Percentiles rank a stretch among this genome's conserved stretches.
Evolutionary conservation across 1,140 invertebrate species (phyloP).

Genomic region (Eupeodes corollae): DNA sequence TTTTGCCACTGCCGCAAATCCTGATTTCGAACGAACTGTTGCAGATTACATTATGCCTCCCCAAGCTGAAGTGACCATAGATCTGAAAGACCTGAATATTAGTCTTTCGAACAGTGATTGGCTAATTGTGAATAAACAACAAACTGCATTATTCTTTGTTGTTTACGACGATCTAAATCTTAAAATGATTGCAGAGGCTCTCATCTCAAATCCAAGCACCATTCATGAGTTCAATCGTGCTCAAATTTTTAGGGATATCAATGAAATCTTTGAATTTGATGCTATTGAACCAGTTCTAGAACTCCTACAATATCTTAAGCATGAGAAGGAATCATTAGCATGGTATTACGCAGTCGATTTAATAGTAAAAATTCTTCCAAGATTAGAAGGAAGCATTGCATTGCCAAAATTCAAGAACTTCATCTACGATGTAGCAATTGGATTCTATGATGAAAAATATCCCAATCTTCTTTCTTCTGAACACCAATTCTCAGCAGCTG

Average conservation of each 20-base stretch:
- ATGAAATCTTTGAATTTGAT: conserved; percentile 27
- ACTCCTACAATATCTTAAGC: conserved; percentile 43
- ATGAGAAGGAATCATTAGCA: conserved; percentile 43
- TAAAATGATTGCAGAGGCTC: conserved; percentile 40
- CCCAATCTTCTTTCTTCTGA: too few species aligned
- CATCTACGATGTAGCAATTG: too few species aligned
- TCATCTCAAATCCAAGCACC: conserved; percentile 31
- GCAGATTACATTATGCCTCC: conserved; percentile 28
- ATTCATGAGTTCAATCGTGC: conserved; percentile 51
- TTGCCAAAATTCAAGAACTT: too few species aligned
- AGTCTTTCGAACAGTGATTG: conserved; percentile 38
- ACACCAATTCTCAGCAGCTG: too few species aligned
- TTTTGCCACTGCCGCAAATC: conserved; percentile 37
- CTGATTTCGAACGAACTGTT: conserved; percentile 39
- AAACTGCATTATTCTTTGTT: conserved; percentile 53
- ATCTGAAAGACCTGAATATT: conserved; percentile 16
- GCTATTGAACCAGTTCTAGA: conserved; percentile 9
- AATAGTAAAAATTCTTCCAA: too few species aligned
- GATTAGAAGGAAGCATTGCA: too few species aligned
- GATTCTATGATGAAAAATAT: too few species aligned
- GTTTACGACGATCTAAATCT: conserved; percentile 47
- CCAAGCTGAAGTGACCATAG: conserved; percentile 13
- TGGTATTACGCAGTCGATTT: conserved; percentile 40
- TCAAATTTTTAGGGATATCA: conserved; percentile 46
- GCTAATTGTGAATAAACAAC: conserved; percentile 49